Percentiles rank a stretch among this genome's conserved stretches.
These are phyloP conservation scores for Heliornis fulica DNA, from an alignment of 2,113 vertebrate genomes.

Conservation along the genomic window DNA sequence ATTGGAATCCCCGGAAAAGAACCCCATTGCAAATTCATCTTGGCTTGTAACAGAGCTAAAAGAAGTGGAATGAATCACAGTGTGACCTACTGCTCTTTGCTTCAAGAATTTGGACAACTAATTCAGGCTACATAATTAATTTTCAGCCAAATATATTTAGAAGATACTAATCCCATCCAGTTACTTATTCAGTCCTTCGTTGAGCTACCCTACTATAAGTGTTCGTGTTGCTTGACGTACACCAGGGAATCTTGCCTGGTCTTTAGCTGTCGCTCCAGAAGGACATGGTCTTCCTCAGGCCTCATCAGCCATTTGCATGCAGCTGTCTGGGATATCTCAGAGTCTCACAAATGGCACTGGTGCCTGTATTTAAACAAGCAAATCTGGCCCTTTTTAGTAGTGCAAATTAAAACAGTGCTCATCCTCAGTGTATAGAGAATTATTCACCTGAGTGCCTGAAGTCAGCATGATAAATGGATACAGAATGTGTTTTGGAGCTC, in stretches of 20 bases:
- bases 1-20: too few relatives aligned
- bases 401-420: background rate
- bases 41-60: background rate
- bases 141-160: background rate
- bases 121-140: background rate
- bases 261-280: background rate
- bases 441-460: background rate
- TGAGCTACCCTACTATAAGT: background rate
- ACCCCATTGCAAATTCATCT: background rate
- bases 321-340: background rate
- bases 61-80: background rate
- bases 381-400: background rate
- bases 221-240: background rate
- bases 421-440: background rate
- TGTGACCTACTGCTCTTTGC: background rate
- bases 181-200: background rate
- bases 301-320: background rate
- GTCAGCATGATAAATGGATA: background rate
- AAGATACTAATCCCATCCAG: background rate
- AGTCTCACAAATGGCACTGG: background rate
- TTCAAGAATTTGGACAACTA: background rate
- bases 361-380: background rate
- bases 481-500: background rate
- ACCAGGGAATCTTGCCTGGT: background rate
- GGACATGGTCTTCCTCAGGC: background rate